A percentile compares a stretch with the other conserved stretches of the same genome.
Conservation (phyloP, 2,113 vertebrate species). For the Quiscalus mexicanus region DNA sequence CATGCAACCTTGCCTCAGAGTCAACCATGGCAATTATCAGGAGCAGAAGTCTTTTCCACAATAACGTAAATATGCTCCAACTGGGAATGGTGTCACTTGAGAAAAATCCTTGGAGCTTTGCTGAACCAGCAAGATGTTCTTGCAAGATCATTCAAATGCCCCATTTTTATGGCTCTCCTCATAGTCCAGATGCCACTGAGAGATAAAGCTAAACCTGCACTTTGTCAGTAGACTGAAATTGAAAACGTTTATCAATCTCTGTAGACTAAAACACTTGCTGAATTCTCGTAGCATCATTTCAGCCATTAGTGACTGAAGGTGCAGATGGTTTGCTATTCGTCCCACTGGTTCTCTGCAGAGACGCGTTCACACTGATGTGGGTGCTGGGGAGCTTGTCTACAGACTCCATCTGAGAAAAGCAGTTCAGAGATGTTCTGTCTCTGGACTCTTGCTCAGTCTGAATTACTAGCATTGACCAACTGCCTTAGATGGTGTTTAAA, state of each 20-base stretch:
- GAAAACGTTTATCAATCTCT: slow-evolving; percentile 54
- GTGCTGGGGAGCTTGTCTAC: neutral
- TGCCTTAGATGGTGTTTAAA: neutral
- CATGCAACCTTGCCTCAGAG: neutral
- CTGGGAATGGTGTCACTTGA: slow-evolving; percentile 27
- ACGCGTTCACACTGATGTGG: accelerated
- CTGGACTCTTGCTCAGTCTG: neutral
- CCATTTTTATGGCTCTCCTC: slow-evolving; percentile 44
- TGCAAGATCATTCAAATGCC: slow-evolving; percentile 61
- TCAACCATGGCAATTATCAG: neutral
- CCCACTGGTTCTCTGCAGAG: neutral
- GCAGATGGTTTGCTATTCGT: neutral
- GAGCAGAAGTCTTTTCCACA: slow-evolving; percentile 23
- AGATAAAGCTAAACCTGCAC: slow-evolving; percentile 58
- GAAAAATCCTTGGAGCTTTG: slow-evolving; percentile 57
- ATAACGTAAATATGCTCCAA: neutral
- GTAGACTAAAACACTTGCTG: slow-evolving; percentile 14
- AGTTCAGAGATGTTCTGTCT: neutral
- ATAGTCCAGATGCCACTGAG: slow-evolving; percentile 56
- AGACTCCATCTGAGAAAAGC: neutral
- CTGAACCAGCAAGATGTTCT: slow-evolving; percentile 53
- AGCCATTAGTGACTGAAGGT: slow-evolving; percentile 12
- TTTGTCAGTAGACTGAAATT: slow-evolving; percentile 49
- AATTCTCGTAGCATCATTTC: neutral
- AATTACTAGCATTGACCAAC: neutral